Evolutionary conservation across 2,888 invertebrate species (phyloP).

Genomic region (Aphelenchoides bicaudatus): DNA sequence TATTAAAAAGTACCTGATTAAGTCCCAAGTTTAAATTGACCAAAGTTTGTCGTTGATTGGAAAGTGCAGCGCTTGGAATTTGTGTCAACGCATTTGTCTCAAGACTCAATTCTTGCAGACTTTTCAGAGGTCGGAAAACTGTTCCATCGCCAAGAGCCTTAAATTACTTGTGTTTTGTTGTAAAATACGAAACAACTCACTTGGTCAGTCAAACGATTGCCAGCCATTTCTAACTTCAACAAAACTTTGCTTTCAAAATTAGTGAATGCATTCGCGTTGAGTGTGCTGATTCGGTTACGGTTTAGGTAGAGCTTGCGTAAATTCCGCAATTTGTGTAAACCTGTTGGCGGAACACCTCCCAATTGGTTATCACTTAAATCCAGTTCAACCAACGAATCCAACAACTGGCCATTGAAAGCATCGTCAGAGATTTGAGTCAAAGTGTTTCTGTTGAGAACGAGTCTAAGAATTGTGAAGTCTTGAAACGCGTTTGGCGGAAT

Average conservation of each 20-base stretch:
- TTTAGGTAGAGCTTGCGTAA: conserved; percentile 59
- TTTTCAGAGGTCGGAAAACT: conserved; percentile 54
- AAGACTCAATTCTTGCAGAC: conserved; percentile 57
- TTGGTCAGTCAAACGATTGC: conserved; percentile 54
- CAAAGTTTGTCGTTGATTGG: conserved; percentile 48
- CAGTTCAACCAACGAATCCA: conserved; percentile 57
- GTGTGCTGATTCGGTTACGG: conserved; percentile 49
- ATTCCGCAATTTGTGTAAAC: conserved; percentile 49
- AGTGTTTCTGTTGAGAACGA: conserved; percentile 59
- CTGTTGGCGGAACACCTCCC: conserved; percentile 49
- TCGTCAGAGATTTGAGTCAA: conserved; percentile 48
- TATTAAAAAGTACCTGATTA: conserved; percentile 38
- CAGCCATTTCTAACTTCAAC: conserved; percentile 56
- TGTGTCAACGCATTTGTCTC: conserved; percentile 56
- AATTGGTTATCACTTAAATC: conserved; percentile 59
- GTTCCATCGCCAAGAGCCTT: conserved; percentile 46
- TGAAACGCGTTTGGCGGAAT: conserved; percentile 57
- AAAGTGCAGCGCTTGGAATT: conserved; percentile 55
- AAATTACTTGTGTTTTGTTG: too few relatives aligned
- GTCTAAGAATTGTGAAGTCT: conserved; percentile 44
- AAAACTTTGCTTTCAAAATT: conserved; percentile 47
- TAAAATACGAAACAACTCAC: conserved; percentile 19
- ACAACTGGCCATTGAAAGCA: conserved; percentile 56
- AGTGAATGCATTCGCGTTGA: conserved; percentile 45
- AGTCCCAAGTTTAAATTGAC: conserved; percentile 59